phyloP scores from a whole-genome alignment of 1,140 invertebrate species.

The Drosophila sp. region DNA sequence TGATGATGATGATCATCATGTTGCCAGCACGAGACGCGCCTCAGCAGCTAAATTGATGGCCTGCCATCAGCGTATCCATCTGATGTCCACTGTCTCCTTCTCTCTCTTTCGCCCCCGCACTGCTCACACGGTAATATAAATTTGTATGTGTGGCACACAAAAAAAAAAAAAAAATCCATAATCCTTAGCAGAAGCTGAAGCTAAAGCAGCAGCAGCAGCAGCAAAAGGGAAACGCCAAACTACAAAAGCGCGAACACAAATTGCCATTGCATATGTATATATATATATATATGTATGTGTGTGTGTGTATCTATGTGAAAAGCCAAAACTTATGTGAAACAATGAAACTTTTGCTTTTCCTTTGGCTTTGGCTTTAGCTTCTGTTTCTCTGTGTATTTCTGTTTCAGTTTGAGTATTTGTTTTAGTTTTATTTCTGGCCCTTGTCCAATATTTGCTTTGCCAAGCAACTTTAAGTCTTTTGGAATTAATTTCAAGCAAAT shows the following conservation, averaged over 20 bases:
- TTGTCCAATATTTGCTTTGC: constrained; percentile 64
- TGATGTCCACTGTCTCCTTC: constrained; percentile 26
- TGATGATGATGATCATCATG: constrained; percentile 61
- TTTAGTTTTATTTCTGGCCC: constrained; percentile 52
- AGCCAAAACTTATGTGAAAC: constrained; percentile 68
- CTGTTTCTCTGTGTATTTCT: not conserved
- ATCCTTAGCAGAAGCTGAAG: constrained; percentile 62
- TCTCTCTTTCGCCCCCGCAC: not conserved
- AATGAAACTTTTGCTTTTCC: constrained; percentile 72
- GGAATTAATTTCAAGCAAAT: constrained; percentile 56
- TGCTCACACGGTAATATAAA: constrained; percentile 6
- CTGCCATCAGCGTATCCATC: constrained; percentile 61
- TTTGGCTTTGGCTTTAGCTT: constrained; percentile 20
- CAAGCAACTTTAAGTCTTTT: constrained; percentile 61
- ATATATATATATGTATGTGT: constrained; percentile 7
- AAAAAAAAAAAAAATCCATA: constrained; percentile 65
- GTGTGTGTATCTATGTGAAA: constrained; percentile 28
- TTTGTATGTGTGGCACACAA: constrained; percentile 50
- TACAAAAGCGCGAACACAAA: constrained; percentile 71
- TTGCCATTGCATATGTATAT: constrained; percentile 34
- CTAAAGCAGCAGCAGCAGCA: constrained; percentile 36
- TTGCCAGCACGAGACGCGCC: constrained; percentile 21
- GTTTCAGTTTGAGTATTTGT: constrained; percentile 47
- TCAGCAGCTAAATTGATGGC: constrained; percentile 69
- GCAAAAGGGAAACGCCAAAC: constrained; percentile 78